These are phyloP conservation scores for Brachynemurus nebulosus DNA, from an alignment of 2,888 invertebrate species.

Conservation along the genomic window DNA sequence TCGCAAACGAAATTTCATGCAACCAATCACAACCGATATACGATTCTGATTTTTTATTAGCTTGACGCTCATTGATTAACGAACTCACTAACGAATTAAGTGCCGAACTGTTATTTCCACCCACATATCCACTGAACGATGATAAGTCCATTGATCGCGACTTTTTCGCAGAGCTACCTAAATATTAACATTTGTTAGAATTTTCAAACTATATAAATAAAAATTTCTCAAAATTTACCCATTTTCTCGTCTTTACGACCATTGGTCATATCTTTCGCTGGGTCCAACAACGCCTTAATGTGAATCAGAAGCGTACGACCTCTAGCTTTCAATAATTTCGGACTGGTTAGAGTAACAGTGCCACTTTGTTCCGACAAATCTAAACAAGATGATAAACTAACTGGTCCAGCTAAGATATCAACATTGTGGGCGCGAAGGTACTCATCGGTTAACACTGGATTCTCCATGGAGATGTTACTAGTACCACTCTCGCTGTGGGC, in stretches of 20 bases:
- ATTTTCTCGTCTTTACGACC: slow-evolving; percentile 19
- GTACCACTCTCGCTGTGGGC: neutral
- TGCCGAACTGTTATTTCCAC: too few relatives aligned
- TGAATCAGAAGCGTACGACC: slow-evolving; percentile 69
- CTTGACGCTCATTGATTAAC: too few relatives aligned
- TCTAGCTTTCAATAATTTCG: slow-evolving; percentile 62
- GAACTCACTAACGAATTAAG: too few relatives aligned
- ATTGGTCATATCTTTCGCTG: slow-evolving; percentile 41
- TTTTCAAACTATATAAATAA: neutral
- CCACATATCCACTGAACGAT: too few relatives aligned
- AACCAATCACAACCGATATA: slow-evolving; percentile 79
- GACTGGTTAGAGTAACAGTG: slow-evolving; percentile 73
- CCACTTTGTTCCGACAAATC: slow-evolving; percentile 79
- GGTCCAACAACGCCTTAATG: slow-evolving; percentile 56
- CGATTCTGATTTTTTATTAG: too few relatives aligned
- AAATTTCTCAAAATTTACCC: neutral
- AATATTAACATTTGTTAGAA: neutral
- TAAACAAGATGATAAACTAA: slow-evolving; percentile 64
- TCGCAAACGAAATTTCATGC: slow-evolving; percentile 79
- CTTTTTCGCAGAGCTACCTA: neutral
- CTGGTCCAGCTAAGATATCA: slow-evolving; percentile 80
- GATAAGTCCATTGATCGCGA: too few relatives aligned
- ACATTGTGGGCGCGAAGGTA: slow-evolving; percentile 79
- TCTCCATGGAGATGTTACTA: slow-evolving; percentile 26
- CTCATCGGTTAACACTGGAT: slow-evolving; percentile 65